Percentiles rank a stretch among this genome's conserved stretches.
Evolutionary conservation across 2,113 vertebrate species (phyloP).

Genomic region (Equus quagga): DNA sequence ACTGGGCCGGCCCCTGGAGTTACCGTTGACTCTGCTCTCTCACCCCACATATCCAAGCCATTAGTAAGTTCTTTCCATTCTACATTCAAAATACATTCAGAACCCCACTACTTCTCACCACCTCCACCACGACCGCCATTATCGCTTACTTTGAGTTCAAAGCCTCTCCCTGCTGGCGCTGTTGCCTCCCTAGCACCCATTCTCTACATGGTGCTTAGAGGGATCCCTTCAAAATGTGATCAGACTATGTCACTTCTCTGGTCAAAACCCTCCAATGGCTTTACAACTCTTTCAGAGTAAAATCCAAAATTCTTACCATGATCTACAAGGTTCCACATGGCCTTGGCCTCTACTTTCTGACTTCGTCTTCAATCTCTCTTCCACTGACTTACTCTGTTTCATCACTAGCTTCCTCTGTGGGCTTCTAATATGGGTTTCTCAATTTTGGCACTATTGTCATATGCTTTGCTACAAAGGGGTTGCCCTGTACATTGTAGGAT

Average conservation of each 20-base stretch:
- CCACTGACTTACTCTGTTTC: not conserved
- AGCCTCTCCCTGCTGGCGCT: not conserved
- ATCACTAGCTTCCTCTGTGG: not conserved
- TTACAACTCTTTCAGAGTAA: not conserved
- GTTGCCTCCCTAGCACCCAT: not conserved
- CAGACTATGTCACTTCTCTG: not conserved
- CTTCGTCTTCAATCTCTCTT: not conserved
- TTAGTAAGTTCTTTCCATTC: not conserved
- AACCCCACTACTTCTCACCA: not conserved
- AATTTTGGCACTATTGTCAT: not conserved
- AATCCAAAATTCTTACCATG: not conserved
- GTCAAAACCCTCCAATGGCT: not conserved
- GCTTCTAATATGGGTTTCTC: not conserved
- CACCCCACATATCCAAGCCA: not conserved
- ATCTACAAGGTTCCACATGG: not conserved
- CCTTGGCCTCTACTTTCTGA: not conserved
- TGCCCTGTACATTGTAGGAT: not conserved
- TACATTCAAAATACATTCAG: not conserved
- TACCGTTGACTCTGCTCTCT: not conserved
- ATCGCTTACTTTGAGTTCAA: not conserved
- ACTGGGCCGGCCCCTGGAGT: not conserved
- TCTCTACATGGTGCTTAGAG: not conserved
- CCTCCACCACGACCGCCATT: not conserved
- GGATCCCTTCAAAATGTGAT: not conserved
- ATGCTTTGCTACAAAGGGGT: not conserved